These are phyloP conservation scores for Andrena praecox DNA, from an alignment of 2,888 invertebrate species.

Conservation along the genomic window DNA sequence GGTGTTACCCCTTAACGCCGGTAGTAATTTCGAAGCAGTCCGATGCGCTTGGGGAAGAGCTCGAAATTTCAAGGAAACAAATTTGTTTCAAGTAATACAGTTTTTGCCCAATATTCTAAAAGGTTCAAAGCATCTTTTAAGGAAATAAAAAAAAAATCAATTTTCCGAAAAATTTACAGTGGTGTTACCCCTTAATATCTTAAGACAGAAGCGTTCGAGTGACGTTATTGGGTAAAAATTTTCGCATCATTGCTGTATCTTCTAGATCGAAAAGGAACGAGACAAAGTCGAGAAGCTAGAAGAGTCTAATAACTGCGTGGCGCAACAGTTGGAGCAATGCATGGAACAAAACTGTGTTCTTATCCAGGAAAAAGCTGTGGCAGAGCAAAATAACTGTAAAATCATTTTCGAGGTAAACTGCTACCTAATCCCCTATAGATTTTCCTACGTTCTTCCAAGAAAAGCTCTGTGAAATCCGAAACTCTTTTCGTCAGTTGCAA, in stretches of 20 bases:
- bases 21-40: too few relatives aligned
- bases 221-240: constrained; percentile 23
- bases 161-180: too few relatives aligned
- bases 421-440: neutral
- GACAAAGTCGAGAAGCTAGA: constrained; percentile 71
- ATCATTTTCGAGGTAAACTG: constrained; percentile 74
- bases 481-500: constrained; percentile 71
- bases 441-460: neutral
- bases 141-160: too few relatives aligned
- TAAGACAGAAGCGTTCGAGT: neutral
- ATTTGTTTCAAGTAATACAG: too few relatives aligned
- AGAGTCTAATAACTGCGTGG: constrained; percentile 70
- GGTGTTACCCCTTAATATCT: too few relatives aligned
- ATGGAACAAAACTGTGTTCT: constrained; percentile 75
- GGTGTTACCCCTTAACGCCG: too few relatives aligned
- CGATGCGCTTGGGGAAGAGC: too few relatives aligned
- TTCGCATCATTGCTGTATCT: neutral
- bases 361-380: constrained; percentile 71
- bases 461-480: neutral
- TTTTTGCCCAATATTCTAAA: too few relatives aligned
- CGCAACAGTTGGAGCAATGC: constrained; percentile 74
- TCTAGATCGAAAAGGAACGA: constrained; percentile 52
- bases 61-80: too few relatives aligned
- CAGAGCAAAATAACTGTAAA: constrained; percentile 75
- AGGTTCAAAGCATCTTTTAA: too few relatives aligned